Percentiles rank a stretch among this genome's conserved stretches.
Evolutionary conservation across 2,888 invertebrate genomes (phyloP).

Genomic region (Aleiodes testaceus): DNA sequence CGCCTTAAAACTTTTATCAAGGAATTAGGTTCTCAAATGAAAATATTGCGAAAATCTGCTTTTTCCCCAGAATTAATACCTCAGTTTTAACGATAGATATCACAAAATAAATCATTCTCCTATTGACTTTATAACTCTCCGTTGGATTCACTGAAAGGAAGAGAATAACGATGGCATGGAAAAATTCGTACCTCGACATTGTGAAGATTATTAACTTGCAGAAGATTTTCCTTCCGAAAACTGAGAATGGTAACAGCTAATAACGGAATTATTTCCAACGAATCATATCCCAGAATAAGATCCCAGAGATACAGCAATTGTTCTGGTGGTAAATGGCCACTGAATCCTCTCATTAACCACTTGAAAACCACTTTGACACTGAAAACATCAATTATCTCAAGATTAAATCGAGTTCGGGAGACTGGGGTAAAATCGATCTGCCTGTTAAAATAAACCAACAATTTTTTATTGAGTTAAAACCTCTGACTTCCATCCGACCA

Average conservation of each 20-base stretch:
- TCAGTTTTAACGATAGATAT: too few species aligned
- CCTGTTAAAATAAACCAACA: background rate
- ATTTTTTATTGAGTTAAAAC: background rate
- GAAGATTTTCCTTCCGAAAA: slow-evolving; percentile 89
- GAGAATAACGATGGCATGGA: background rate
- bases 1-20: too few species aligned
- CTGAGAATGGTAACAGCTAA: slow-evolving; percentile 89
- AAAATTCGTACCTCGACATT: slow-evolving; percentile 79
- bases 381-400: slow-evolving; percentile 46
- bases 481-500: too few species aligned
- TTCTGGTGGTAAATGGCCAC: slow-evolving; percentile 94
- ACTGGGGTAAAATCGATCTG: background rate
- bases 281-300: slow-evolving; percentile 91
- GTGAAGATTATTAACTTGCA: slow-evolving; percentile 83
- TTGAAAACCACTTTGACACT: slow-evolving; percentile 94
- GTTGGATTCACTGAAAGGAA: too few species aligned
- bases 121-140: too few species aligned
- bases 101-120: too few species aligned
- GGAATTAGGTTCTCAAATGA: too few species aligned
- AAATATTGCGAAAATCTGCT: too few species aligned
- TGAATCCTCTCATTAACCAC: slow-evolving; percentile 97
- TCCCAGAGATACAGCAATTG: slow-evolving; percentile 96
- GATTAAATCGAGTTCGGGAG: too few species aligned
- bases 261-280: slow-evolving; percentile 90
- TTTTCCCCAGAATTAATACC: too few species aligned